A percentile compares a stretch with the other conserved stretches of the same genome.
Conservation (phyloP, 1,140 invertebrate genomes). For the Meteorus sp. region DNA sequence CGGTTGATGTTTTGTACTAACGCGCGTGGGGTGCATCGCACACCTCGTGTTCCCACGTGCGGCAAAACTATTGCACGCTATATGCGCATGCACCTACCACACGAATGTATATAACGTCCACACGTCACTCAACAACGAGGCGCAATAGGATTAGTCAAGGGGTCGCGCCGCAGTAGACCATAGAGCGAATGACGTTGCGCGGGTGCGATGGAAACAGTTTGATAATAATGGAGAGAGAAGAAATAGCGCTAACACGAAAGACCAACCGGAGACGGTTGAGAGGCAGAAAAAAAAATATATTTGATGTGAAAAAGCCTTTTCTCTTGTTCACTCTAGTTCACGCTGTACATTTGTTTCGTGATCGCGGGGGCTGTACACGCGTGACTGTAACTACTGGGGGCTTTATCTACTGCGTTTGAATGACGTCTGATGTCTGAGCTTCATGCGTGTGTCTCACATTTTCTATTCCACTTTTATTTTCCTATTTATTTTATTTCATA, state of each 20-base stretch:
- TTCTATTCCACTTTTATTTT: background rate
- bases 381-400: slow-evolving; percentile 57
- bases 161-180: background rate
- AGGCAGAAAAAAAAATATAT: too few species aligned
- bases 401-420: background rate
- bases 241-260: too few species aligned
- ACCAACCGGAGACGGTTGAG: too few species aligned
- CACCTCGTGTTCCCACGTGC: slow-evolving; percentile 54
- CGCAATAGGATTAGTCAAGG: slow-evolving; percentile 50
- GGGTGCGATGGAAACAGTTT: too few species aligned
- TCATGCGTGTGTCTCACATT: slow-evolving; percentile 46
- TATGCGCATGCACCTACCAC: slow-evolving; percentile 41
- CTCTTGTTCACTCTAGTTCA: too few species aligned
- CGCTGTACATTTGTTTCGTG: too few species aligned
- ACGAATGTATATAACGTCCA: too few species aligned
- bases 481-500: too few species aligned
- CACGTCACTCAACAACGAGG: too few species aligned
- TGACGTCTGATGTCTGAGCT: slow-evolving; percentile 20
- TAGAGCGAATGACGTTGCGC: too few species aligned
- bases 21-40: slow-evolving; percentile 43
- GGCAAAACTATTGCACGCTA: slow-evolving; percentile 40
- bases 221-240: too few species aligned
- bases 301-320: too few species aligned
- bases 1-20: slow-evolving; percentile 56
- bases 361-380: slow-evolving; percentile 49